phyloP scores from a whole-genome alignment of 2,888 invertebrate species.

The Drosophila recens region DNA sequence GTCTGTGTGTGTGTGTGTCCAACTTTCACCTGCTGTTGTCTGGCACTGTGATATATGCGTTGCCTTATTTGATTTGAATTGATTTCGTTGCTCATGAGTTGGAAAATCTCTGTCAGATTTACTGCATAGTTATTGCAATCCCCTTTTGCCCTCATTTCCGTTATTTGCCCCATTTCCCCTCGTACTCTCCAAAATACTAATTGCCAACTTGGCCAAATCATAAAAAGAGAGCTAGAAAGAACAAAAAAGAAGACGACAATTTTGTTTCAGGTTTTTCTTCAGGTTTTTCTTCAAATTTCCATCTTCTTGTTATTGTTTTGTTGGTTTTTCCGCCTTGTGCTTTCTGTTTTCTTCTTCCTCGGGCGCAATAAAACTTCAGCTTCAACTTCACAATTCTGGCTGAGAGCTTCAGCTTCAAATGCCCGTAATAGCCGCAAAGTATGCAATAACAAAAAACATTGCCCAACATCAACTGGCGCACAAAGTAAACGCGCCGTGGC shows the following conservation, averaged over 20 bases:
- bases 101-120: constrained; percentile 53
- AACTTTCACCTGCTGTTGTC: constrained; percentile 59
- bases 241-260: constrained; percentile 23
- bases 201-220: constrained; percentile 38
- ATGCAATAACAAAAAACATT: constrained; percentile 63
- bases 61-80: constrained; percentile 67
- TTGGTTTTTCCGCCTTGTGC: constrained; percentile 13
- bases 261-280: constrained; percentile 29
- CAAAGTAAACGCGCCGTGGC: constrained; percentile 49
- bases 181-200: constrained; percentile 21
- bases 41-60: constrained; percentile 52
- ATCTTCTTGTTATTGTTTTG: constrained; percentile 6
- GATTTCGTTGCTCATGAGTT: constrained; percentile 62
- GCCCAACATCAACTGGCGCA: constrained; percentile 44
- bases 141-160: background rate
- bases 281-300: constrained; percentile 4
- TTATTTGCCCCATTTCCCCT: background rate
- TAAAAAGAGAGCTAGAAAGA: constrained; percentile 7
- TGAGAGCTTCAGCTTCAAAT: constrained; percentile 55
- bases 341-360: constrained; percentile 15
- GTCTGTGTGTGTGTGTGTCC: constrained; percentile 19
- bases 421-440: constrained; percentile 70
- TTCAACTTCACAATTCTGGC: constrained; percentile 21
- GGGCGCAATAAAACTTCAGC: constrained; percentile 63
- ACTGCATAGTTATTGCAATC: constrained; percentile 35